A percentile compares a stretch with the other conserved stretches of the same genome.
Conservation (phyloP, 2,888 invertebrate species). For the Hololepta plana region DNA sequence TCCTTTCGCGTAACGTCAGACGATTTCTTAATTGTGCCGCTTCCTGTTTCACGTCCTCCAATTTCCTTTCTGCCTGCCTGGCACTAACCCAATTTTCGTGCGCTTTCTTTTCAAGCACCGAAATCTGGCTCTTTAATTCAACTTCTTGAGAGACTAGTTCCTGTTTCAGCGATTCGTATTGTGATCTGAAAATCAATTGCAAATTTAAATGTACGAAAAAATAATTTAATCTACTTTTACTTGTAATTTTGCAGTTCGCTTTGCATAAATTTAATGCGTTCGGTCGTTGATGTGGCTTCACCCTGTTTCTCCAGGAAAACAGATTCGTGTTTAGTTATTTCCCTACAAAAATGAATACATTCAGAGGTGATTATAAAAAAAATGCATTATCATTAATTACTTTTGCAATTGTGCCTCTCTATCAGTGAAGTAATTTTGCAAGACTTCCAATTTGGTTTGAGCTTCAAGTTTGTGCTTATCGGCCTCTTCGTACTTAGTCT, state of each 20-base stretch:
- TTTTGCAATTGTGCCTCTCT: constrained; percentile 75
- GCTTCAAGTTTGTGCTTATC: constrained; percentile 61
- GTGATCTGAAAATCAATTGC: constrained; percentile 27
- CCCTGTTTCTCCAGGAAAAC: constrained; percentile 66
- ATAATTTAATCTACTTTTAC: constrained; percentile 30
- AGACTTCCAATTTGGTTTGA: constrained; percentile 64
- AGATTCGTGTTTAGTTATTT: constrained; percentile 55
- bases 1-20: constrained; percentile 35
- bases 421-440: constrained; percentile 80
- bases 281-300: constrained; percentile 62
- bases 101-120: constrained; percentile 63
- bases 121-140: constrained; percentile 47
- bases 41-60: constrained; percentile 64
- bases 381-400: constrained; percentile 30
- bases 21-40: constrained; percentile 45
- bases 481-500: constrained; percentile 39
- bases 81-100: constrained; percentile 77
- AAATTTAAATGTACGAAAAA: constrained; percentile 1
- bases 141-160: constrained; percentile 78
- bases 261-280: constrained; percentile 58
- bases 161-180: constrained; percentile 46
- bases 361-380: neutral
- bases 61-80: constrained; percentile 60
- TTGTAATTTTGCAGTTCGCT: constrained; percentile 64
- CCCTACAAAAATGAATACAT: constrained; percentile 32